Percentiles rank a stretch among this genome's conserved stretches.
These are phyloP conservation scores for Triplophysa yarkandensis DNA, from an alignment of 2,797 vertebrate species.

Conservation along the genomic window DNA sequence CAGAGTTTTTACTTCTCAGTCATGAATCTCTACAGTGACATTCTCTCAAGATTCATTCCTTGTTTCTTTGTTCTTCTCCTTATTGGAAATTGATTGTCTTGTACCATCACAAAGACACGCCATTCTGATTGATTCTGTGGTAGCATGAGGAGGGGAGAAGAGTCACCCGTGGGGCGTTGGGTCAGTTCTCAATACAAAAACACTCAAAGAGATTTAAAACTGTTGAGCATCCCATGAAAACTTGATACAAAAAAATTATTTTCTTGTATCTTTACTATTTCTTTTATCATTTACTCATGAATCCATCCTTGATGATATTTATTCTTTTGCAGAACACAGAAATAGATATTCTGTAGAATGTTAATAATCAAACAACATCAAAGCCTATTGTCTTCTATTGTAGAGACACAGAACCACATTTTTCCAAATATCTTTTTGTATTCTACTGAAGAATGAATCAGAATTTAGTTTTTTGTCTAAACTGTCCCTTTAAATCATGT, in stretches of 20 bases:
- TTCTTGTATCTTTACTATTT: no score
- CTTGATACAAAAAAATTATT: neutral
- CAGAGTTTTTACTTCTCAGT: slow-evolving; percentile 42
- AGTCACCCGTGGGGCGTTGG: slow-evolving; percentile 60
- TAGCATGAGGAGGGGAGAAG: slow-evolving; percentile 73
- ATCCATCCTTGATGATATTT: no score
- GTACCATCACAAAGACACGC: slow-evolving; percentile 87
- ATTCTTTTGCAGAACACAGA: no score
- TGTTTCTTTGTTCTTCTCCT: slow-evolving; percentile 66
- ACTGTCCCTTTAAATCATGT: no score
- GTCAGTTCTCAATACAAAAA: slow-evolving; percentile 42
- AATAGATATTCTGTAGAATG: no score
- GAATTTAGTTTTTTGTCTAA: no score
- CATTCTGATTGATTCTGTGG: slow-evolving; percentile 79
- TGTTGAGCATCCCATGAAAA: neutral
- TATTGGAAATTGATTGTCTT: slow-evolving; percentile 86
- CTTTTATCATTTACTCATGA: no score
- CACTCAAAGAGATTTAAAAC: neutral
- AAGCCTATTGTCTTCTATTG: no score
- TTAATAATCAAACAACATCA: no score
- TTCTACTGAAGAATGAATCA: no score
- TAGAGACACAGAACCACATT: no score
- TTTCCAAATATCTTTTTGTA: no score
- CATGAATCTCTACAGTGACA: slow-evolving; percentile 60
- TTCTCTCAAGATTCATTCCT: slow-evolving; percentile 53